These are phyloP conservation scores for Bradysia coprophila DNA, from an alignment of 1,140 invertebrate species.

Conservation along the genomic window DNA sequence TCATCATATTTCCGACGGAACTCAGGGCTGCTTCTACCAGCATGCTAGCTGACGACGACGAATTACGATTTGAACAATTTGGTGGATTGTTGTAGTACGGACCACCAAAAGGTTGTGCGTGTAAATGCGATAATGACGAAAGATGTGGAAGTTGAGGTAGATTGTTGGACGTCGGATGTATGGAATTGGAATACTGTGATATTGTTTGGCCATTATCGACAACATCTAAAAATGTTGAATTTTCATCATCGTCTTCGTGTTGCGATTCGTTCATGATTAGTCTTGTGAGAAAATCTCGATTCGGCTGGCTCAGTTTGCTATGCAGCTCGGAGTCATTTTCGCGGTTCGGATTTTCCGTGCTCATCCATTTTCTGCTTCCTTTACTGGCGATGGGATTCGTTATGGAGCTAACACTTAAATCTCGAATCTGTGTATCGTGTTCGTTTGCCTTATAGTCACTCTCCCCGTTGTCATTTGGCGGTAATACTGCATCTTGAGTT, in stretches of 20 bases:
- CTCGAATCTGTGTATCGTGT: slow-evolving; percentile 1
- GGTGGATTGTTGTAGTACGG: slow-evolving; percentile 21
- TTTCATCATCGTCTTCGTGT: slow-evolving; percentile 20
- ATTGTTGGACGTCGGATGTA: neutral
- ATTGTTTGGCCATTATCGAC: slow-evolving; percentile 12
- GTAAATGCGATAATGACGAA: slow-evolving; percentile 3
- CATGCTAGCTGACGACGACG: slow-evolving; percentile 22
- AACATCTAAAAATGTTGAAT: slow-evolving; percentile 21
- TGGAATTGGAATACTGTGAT: neutral
- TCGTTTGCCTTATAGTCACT: slow-evolving; percentile 15
- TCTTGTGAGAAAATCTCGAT: slow-evolving; percentile 19
- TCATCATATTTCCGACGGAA: slow-evolving; percentile 24
- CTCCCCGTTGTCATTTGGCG: slow-evolving; percentile 11
- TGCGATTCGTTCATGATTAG: slow-evolving; percentile 9
- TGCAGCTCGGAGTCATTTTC: slow-evolving; percentile 7
- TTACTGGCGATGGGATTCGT: slow-evolving; percentile 23
- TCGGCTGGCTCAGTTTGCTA: slow-evolving; percentile 10
- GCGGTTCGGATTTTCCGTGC: slow-evolving; percentile 14
- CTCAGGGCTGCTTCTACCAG: slow-evolving; percentile 22
- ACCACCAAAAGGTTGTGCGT: slow-evolving; percentile 21
- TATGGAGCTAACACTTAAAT: neutral
- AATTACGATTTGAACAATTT: slow-evolving; percentile 9
- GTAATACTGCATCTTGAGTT: slow-evolving; percentile 1
- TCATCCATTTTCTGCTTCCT: slow-evolving; percentile 23
- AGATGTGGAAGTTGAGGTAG: neutral